Evolutionary conservation across 1,140 invertebrate species (phyloP).

Genomic region (Hestina assimilis): DNA sequence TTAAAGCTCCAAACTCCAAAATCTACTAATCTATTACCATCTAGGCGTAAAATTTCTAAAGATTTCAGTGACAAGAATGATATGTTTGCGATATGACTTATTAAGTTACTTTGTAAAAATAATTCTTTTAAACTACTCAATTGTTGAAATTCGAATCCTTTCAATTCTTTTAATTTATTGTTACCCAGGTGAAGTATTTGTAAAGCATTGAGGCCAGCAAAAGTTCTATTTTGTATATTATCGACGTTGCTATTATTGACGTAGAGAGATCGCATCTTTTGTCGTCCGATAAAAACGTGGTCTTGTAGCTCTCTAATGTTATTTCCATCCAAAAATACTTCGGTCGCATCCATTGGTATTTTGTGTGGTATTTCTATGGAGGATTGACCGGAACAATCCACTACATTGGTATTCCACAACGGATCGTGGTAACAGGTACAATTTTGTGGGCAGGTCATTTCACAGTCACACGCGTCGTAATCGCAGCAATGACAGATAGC

Average conservation of each 20-base stretch:
- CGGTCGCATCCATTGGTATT: slow-evolving; percentile 96
- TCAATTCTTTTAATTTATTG: slow-evolving; percentile 88
- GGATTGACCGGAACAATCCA: slow-evolving; percentile 90
- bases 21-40: slow-evolving; percentile 89
- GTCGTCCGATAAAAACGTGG: slow-evolving; percentile 94
- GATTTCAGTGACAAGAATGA: slow-evolving; percentile 88
- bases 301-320: slow-evolving; percentile 90
- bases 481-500: slow-evolving; percentile 96
- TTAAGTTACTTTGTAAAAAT: slow-evolving; percentile 92
- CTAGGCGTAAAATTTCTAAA: slow-evolving; percentile 88
- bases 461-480: slow-evolving; percentile 96
- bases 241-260: slow-evolving; percentile 92
- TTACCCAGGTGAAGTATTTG: slow-evolving; percentile 91
- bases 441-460: slow-evolving; percentile 95
- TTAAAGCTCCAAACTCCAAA: slow-evolving; percentile 91
- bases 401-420: slow-evolving; percentile 94
- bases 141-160: slow-evolving; percentile 94
- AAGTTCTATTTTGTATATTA: slow-evolving; percentile 93
- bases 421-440: slow-evolving; percentile 96
- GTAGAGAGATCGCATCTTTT: slow-evolving; percentile 91
- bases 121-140: slow-evolving; percentile 88
- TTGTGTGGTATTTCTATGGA: slow-evolving; percentile 88
- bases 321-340: slow-evolving; percentile 94
- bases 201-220: slow-evolving; percentile 91
- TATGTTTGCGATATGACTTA: slow-evolving; percentile 87